phyloP scores from a whole-genome alignment of 2,888 invertebrate genomes.

The Nebria salina region DNA sequence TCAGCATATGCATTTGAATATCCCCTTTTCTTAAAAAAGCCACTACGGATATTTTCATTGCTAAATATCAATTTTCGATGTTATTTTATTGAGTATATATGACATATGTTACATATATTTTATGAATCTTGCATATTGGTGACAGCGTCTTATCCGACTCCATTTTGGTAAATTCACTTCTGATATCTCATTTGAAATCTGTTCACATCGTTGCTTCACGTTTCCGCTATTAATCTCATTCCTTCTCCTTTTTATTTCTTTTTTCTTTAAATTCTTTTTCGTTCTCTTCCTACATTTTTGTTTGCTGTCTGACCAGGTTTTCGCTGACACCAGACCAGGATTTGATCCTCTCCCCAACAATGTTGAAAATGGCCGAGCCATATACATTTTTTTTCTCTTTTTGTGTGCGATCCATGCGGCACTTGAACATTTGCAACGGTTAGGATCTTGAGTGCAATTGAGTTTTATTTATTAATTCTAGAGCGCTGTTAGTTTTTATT shows the following conservation, averaged over 20 bases:
- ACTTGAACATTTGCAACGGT: neutral
- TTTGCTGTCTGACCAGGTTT: neutral
- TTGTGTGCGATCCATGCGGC: neutral
- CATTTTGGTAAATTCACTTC: conserved; percentile 14
- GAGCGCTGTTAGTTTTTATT: neutral
- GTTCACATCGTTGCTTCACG: conserved; percentile 7
- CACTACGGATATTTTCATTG: too few species aligned
- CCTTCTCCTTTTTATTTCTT: conserved; percentile 6
- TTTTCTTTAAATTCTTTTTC: neutral
- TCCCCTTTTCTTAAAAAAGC: too few species aligned
- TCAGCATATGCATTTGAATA: too few species aligned
- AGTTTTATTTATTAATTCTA: neutral
- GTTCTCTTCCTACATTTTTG: neutral
- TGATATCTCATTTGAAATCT: neutral
- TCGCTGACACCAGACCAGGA: neutral
- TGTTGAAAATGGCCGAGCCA: neutral
- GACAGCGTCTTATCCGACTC: neutral
- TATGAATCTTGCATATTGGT: too few species aligned
- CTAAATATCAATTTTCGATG: too few species aligned
- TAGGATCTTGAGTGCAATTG: neutral
- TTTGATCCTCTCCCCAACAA: conserved; percentile 3
- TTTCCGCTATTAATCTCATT: conserved; percentile 18
- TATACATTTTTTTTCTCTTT: neutral
- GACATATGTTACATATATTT: too few species aligned
- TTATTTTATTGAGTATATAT: too few species aligned